A percentile compares a stretch with the other conserved stretches of the same genome.
These are phyloP conservation scores for Pseudopodoces humilis DNA, from an alignment of 2,113 vertebrate genomes.

Conservation along the genomic window DNA sequence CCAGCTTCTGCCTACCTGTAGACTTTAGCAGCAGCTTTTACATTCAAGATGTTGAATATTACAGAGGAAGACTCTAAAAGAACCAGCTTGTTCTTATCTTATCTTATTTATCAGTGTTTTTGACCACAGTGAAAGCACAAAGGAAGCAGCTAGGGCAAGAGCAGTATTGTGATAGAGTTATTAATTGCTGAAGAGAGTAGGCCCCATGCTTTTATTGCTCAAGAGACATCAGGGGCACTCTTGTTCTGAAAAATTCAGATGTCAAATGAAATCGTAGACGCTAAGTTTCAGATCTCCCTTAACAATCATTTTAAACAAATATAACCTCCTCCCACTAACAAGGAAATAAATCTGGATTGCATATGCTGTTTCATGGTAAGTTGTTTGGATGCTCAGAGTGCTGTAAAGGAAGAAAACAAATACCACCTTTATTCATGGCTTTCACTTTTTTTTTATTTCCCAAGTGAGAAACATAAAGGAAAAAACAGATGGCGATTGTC, in stretches of 20 bases:
- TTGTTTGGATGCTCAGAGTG: slow-evolving; percentile 21
- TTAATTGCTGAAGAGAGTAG: slow-evolving; percentile 54
- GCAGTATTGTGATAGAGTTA: slow-evolving; percentile 11
- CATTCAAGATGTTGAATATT: not conserved
- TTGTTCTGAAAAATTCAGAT: slow-evolving; percentile 33
- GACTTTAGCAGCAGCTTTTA: slow-evolving; percentile 34
- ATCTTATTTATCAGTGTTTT: slow-evolving; percentile 53
- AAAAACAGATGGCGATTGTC: not conserved
- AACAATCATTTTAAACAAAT: slow-evolving; percentile 50
- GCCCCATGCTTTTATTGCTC: slow-evolving; percentile 39
- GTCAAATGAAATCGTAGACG: slow-evolving; percentile 4
- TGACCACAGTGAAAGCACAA: slow-evolving; percentile 34
- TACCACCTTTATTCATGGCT: slow-evolving; percentile 5
- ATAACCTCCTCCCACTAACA: not conserved
- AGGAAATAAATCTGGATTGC: slow-evolving; percentile 40
- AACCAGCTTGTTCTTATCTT: not conserved
- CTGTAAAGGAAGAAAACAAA: slow-evolving; percentile 22
- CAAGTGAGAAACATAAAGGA: slow-evolving; percentile 10
- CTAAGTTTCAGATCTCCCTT: slow-evolving; percentile 28
- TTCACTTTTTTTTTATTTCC: slow-evolving; percentile 1
- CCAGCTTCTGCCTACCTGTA: slow-evolving; percentile 25
- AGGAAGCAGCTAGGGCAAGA: slow-evolving; percentile 36
- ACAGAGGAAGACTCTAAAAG: slow-evolving; percentile 16
- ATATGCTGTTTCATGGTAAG: slow-evolving; percentile 26
- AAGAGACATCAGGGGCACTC: slow-evolving; percentile 16